These are phyloP conservation scores for Typhlichthys subterraneus DNA, from an alignment of 2,797 vertebrate species.

Conservation along the genomic window DNA sequence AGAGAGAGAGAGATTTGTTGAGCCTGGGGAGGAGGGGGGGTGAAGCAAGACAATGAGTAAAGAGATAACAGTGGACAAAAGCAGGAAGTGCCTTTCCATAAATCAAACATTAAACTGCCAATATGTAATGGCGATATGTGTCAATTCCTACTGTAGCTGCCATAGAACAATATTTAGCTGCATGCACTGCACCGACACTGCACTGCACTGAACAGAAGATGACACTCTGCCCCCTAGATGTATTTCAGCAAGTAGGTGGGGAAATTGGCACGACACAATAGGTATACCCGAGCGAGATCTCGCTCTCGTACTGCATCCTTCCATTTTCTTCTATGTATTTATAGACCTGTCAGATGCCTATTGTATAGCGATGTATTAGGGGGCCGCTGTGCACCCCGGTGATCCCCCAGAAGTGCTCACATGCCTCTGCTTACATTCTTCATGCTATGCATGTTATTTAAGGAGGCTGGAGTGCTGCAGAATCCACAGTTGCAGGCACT, in stretches of 20 bases:
- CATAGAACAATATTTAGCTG: slow-evolving; percentile 8
- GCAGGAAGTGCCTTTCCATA: slow-evolving; percentile 23
- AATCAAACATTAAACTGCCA: slow-evolving; percentile 29
- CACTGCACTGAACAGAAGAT: slow-evolving; percentile 29
- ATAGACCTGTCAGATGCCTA: slow-evolving; percentile 48
- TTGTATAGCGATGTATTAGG: slow-evolving; percentile 49
- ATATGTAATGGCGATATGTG: slow-evolving; percentile 31
- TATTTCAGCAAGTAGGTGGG: slow-evolving; percentile 22
- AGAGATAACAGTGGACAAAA: slow-evolving; percentile 30
- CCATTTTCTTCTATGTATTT: slow-evolving; percentile 45
- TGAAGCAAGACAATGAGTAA: not conserved
- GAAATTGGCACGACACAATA: slow-evolving; percentile 11
- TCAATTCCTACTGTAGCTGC: slow-evolving; percentile 34
- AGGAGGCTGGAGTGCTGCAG: slow-evolving; percentile 41
- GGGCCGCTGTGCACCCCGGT: slow-evolving; percentile 18
- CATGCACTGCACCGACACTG: slow-evolving; percentile 25
- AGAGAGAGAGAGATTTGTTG: slow-evolving; percentile 14
- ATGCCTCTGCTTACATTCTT: slow-evolving; percentile 45
- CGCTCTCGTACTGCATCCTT: slow-evolving; percentile 32
- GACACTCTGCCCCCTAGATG: slow-evolving; percentile 10
- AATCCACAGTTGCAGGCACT: slow-evolving; percentile 49
- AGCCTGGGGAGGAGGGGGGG: not conserved
- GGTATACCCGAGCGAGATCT: slow-evolving; percentile 12
- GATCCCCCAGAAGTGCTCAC: slow-evolving; percentile 37
- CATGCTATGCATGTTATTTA: slow-evolving; percentile 48